Base-by-base conservation (phyloP, 2,888 invertebrate genomes). In the Cephonodes hylas region DNA sequence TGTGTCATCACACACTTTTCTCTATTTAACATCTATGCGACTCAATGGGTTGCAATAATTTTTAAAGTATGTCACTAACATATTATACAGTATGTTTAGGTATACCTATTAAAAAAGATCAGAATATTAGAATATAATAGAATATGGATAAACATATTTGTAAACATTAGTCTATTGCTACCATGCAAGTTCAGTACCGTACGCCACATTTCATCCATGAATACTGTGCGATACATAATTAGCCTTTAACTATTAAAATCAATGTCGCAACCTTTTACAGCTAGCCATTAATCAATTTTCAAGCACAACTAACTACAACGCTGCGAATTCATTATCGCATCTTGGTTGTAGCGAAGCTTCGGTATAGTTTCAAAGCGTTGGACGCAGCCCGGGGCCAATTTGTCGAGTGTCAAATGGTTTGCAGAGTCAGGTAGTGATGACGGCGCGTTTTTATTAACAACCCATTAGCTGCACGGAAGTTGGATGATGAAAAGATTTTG, bases 331-430 rank as follows among this genome's bases (percentile, higher is more conserved):
- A 31, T 53, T 53, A 53, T 31, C 53, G 53, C 45, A 13, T 27
- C 53, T 31, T 4, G 53, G 53, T 18, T 45, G 23, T 45, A 22
- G 23, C 15, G 27, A 10, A 10, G 53, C n/a, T 15, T 18, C 27
- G 53, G 53, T 53, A 53, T 18, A 53, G 31, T 53, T 53, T 53
- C 31, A 53, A 53, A 53, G 53, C 53, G 18, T 10, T 27, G 53
- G 31, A 53, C 27, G 48, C 15, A 31, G 53, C 18, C 53, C 27
- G 53, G 10, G 31, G 53, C 53, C 31, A 53, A 53, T 53, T 53
- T 53, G 53, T 53, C 53, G 53, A 27, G 53, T 18, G 53, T 31
- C 53, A 53, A 53, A 53, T 18, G 31, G 27, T 53, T 53, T 31
- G 18, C 53, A 27, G 53, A 4, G 27, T 7, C 46, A 25, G 46